Evolutionary conservation across 2,797 vertebrate genomes (phyloP).

Genomic region (Neosalanx taihuensis): DNA sequence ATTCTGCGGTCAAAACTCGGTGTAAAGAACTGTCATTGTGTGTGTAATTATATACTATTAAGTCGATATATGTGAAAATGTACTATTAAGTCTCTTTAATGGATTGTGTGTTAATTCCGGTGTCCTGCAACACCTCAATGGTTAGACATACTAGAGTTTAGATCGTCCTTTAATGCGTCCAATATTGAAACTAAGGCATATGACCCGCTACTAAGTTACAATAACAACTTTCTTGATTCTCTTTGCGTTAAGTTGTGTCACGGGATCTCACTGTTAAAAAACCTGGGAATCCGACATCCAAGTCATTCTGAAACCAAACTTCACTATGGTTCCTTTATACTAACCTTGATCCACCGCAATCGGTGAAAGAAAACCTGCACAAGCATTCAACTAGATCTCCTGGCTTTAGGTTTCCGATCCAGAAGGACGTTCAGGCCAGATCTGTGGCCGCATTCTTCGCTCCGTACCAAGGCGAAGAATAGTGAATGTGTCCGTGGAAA

Average conservation of each 20-base stretch:
- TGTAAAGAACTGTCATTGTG: too few species aligned
- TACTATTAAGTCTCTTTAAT: neutral
- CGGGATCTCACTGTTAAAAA: conserved; percentile 33
- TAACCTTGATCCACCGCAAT: conserved; percentile 14
- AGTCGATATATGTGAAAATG: too few species aligned
- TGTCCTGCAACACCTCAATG: neutral
- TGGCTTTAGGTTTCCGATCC: conserved; percentile 44
- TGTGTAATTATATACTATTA: too few species aligned
- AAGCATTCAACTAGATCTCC: conserved; percentile 35
- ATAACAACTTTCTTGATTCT: conserved; percentile 54
- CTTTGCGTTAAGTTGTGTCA: conserved; percentile 31
- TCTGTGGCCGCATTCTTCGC: conserved; percentile 62
- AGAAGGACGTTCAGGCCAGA: conserved; percentile 48
- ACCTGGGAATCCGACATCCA: conserved; percentile 49
- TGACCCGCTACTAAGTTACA: conserved; percentile 56
- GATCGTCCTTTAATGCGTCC: neutral
- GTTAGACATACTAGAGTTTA: neutral
- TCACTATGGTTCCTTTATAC: conserved; percentile 33
- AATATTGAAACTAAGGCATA: neutral
- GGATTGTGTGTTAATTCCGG: too few species aligned
- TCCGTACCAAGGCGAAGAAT: conserved; percentile 53
- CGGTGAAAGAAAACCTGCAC: conserved; percentile 30
- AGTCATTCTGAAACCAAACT: conserved; percentile 47
- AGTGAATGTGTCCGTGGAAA: conserved; percentile 24
- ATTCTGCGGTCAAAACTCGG: too few species aligned